Evolutionary conservation across 2,113 vertebrate genomes (phyloP).

Genomic region (Stomatorhinus ivindoensis): DNA sequence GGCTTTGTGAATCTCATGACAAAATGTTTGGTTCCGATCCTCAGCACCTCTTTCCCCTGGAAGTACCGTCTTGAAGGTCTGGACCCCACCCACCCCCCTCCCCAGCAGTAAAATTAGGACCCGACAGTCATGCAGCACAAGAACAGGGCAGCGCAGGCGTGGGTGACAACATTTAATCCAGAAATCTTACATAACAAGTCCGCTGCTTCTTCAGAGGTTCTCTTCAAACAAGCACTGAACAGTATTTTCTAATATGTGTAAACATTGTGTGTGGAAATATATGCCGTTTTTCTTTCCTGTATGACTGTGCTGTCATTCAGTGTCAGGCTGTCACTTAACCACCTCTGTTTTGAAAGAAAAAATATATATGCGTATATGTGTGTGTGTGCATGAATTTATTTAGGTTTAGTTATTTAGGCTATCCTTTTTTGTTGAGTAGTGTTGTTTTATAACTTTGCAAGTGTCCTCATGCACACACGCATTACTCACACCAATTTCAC

Average conservation of each 20-base stretch:
- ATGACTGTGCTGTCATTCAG: not conserved
- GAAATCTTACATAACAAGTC: slow-evolving; percentile 18
- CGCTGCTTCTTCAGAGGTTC: not conserved
- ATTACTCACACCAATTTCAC: not conserved
- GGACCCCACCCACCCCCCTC: not conserved
- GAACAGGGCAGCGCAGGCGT: not conserved
- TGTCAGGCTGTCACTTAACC: not conserved
- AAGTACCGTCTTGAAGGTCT: not conserved
- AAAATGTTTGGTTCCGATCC: not conserved
- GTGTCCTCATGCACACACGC: not conserved
- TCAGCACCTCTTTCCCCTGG: not conserved
- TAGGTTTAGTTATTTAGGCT: not conserved
- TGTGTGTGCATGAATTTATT: not conserved
- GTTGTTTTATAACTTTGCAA: not conserved
- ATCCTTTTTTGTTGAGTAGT: not conserved
- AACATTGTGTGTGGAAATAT: not conserved
- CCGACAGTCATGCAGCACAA: not conserved
- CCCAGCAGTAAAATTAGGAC: not conserved
- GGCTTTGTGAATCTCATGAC: not conserved
- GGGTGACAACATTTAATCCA: slow-evolving; percentile 21
- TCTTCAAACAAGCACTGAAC: not conserved
- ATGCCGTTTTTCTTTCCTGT: not conserved
- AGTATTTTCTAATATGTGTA: not conserved
- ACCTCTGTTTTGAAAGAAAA: not conserved
- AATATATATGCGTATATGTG: not conserved